Evolutionary conservation across 2,113 vertebrate genomes (phyloP), one percentile per base, ranked within the genome.

Genomic region (Gnathonemus longibarbis): DNA sequence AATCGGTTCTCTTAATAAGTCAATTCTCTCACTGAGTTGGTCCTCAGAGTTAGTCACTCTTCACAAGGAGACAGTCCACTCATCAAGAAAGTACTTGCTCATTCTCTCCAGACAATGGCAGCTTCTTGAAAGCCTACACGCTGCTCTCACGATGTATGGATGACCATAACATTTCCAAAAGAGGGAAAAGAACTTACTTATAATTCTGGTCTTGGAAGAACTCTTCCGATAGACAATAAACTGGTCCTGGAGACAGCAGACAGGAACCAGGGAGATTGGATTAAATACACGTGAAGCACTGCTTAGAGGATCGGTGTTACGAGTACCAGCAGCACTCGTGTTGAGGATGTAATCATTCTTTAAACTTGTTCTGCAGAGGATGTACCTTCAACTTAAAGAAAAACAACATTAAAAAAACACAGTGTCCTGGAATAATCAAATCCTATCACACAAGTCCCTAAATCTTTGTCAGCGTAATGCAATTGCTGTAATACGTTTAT

Each of bases 401-500:
- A 95, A 95, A 95, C 93, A 95, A 92, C 94, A 95, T 95, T 95
- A 95, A 95, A 94, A 95, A 94, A 95, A 91, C 95, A 93, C 94
- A 95, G 94, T 95, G 95, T 96, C 95, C 94, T 94, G 91, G 93
- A 94, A 95, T 96, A 96, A 96, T 96, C 95, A 94, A 96, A 96
- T 96, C 95, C 90, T 94, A 96, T 96, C 95, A 95, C 94, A 94
- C 94, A 92, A 96, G 95, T 96, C 95, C 95, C 96, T 96, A 95
- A 96, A 96, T 96, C 96, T 96, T 95, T 96, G 96, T 96, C 96
- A 95, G 93, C 94, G 92, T 95, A 96, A 96, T 95, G 94, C 94
- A 95, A 96, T 96, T 96, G 95, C 95, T 95, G 93, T 96, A 96
- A 96, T 96, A 94, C 91, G 92, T 96, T 96, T 96, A 96, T 96